These are phyloP conservation scores for Panthera tigris DNA, from an alignment of 2,113 vertebrate genomes.

Conservation along the genomic window DNA sequence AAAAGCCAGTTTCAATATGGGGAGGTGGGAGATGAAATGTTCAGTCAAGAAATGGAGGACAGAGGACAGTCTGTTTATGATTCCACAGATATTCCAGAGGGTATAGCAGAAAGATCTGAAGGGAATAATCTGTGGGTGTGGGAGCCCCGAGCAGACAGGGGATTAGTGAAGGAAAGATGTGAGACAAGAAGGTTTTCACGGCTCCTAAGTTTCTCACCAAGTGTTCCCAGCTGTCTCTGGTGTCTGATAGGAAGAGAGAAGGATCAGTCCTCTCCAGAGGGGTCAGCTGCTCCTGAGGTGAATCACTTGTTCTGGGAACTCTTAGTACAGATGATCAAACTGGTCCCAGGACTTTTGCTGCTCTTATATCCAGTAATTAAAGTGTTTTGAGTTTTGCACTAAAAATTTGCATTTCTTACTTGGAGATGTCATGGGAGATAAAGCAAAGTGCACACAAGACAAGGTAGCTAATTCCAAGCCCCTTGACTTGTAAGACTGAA, in stretches of 20 bases:
- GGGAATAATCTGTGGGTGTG: not conserved
- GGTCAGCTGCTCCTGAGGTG: not conserved
- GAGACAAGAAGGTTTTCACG: not conserved
- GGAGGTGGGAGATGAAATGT: not conserved
- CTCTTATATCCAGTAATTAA: not conserved
- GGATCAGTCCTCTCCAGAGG: not conserved
- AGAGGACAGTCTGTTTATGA: not conserved
- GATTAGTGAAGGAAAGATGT: not conserved
- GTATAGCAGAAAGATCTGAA: not conserved
- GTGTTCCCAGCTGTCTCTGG: not conserved
- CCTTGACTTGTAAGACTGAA: not conserved
- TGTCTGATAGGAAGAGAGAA: not conserved
- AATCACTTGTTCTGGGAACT: not conserved
- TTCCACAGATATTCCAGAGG: not conserved
- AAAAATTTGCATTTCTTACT: not conserved
- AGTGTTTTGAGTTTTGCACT: not conserved
- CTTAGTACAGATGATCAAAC: not conserved
- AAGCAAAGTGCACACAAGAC: not conserved
- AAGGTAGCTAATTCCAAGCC: not conserved
- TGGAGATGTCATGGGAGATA: not conserved
- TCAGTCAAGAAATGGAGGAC: not conserved
- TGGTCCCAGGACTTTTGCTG: not conserved
- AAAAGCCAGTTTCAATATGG: not conserved
- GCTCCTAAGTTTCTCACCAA: not conserved
- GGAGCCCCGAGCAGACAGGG: not conserved